Base-by-base conservation (phyloP, 2,888 invertebrate species). In the Melinaea marsaeus region DNA sequence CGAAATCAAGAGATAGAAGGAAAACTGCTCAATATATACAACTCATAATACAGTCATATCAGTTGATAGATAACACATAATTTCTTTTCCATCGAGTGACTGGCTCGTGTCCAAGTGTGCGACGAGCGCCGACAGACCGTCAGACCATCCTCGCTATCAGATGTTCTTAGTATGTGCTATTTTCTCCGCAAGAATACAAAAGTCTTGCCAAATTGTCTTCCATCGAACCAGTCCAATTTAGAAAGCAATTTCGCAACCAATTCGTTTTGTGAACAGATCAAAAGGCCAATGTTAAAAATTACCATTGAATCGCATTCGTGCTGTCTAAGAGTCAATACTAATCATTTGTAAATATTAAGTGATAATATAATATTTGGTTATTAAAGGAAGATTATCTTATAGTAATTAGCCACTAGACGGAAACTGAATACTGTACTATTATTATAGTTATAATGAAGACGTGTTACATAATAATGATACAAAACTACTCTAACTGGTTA, bases 121-220 rank as follows among this genome's bases (percentile, higher is more conserved):
- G 80, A 79, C 78, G 75, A 69, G 62, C 66, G 72, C 70, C 79
- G 84, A 84, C 84, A 83, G 81, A 22, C 22, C 22, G 22, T 22
- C 22, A 22, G 22, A 78, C 80, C 79, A 79, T 79, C 71, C 68
- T 79, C 80, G 76, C 85, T 87, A 89, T 89, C 89, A 84, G 88
- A 88, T 87, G 83, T 80, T 84, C 81, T 74, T 74, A 78, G 80
- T 76, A 22, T 22, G 22, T 22, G 22, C 22, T 1, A 22, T 22
- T 22, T 22, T 22, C 1, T 22, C 22, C 22, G 0, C 22, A 22
- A 22, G 22, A 22, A 22, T 22, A 22, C 89, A 90, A 90, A 90
- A 89, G 88, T 84, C 89, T 88, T 86, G 88, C 89, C 87, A 88
- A 90, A 88, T 88, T 86, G 90, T 90, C 88, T 89, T 81, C 85